Evolutionary conservation across 2,888 invertebrate species (phyloP).

Genomic region (Epinotia demarniana): DNA sequence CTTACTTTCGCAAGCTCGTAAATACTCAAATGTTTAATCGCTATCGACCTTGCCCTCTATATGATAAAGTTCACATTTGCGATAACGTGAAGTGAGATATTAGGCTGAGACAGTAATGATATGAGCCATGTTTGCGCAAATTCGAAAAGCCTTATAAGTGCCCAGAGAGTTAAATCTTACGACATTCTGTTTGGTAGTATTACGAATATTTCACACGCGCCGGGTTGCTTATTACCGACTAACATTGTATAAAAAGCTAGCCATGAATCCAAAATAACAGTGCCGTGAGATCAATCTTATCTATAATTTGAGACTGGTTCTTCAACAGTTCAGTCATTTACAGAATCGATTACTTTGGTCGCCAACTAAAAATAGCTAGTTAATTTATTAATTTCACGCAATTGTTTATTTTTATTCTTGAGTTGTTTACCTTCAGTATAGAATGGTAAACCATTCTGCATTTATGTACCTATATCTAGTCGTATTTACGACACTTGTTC

Average conservation of each 20-base stretch:
- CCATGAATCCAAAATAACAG: not conserved
- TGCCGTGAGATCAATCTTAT: not conserved
- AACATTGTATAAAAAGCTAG: slow-evolving; percentile 9
- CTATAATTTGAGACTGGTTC: not conserved
- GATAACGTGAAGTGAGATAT: slow-evolving; percentile 1
- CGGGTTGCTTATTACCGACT: slow-evolving; percentile 18
- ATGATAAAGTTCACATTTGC: slow-evolving; percentile 10
- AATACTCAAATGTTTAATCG: slow-evolving; percentile 1
- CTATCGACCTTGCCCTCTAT: slow-evolving; percentile 1
- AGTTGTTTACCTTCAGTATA: not conserved
- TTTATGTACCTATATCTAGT: not conserved
- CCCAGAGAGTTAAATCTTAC: not conserved
- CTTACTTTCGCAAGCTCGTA: not conserved
- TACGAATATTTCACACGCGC: not conserved
- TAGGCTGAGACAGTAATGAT: slow-evolving; percentile 11
- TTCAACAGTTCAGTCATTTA: not conserved
- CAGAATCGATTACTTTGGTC: no score
- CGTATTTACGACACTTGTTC: slow-evolving; percentile 22
- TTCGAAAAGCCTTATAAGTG: not conserved
- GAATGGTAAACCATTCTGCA: not conserved
- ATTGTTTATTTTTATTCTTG: not conserved
- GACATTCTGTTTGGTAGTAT: not conserved
- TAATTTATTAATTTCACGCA: not conserved
- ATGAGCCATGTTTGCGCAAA: not conserved
- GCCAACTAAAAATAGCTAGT: no score